Percentiles rank a stretch among this genome's conserved stretches.
These are phyloP conservation scores for Coendou prehensilis DNA, from an alignment of 2,797 vertebrate species.

Conservation along the genomic window DNA sequence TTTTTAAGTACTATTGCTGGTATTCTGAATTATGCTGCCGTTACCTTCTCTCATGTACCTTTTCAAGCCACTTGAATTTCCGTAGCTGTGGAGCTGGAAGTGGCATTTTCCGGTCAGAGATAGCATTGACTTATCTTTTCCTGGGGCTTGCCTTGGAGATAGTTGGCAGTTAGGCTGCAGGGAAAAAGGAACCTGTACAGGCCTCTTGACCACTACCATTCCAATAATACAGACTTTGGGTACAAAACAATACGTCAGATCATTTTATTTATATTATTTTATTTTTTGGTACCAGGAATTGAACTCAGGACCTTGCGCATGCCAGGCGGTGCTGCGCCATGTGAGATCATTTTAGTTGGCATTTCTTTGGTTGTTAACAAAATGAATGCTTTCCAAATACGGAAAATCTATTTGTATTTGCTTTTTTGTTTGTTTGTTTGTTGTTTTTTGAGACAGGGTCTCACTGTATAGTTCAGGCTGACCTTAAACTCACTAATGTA, in stretches of 20 bases:
- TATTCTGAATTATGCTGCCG: conserved; percentile 33
- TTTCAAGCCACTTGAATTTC: conserved; percentile 32
- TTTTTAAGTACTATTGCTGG: background rate
- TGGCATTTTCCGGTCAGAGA: background rate
- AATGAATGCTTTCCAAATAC: conserved; percentile 53
- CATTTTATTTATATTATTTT: background rate
- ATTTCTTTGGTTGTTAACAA: conserved; percentile 52
- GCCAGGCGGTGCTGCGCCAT: no score
- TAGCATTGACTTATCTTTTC: background rate
- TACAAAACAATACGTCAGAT: background rate
- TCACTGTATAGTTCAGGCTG: background rate
- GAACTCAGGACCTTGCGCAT: no score
- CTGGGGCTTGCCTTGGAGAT: background rate
- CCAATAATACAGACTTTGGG: background rate
- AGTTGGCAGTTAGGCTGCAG: background rate
- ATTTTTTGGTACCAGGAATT: no score
- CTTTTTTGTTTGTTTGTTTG: background rate
- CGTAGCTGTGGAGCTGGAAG: background rate
- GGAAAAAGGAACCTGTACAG: background rate
- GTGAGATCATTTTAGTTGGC: background rate
- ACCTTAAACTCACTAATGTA: background rate
- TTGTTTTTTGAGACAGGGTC: background rate
- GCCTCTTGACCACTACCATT: background rate
- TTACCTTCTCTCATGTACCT: background rate
- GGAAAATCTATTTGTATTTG: conserved; percentile 30